Conservation (phyloP, 2,113 vertebrate species). For the Notarius lentiginosus region DNA sequence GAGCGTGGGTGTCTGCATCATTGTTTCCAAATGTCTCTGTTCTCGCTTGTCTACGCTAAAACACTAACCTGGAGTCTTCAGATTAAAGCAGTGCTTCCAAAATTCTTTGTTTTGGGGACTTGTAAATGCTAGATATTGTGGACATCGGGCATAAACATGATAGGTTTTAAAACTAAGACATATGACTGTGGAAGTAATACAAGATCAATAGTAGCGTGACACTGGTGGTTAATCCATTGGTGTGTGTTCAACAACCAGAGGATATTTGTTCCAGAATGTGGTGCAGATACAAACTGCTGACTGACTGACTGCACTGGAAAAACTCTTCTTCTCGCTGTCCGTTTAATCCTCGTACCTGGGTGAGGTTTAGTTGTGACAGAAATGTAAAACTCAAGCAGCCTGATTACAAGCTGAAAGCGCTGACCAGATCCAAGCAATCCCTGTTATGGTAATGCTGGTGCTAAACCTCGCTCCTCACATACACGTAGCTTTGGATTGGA, state of each 20-base stretch:
- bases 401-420: neutral
- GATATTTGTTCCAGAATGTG: neutral
- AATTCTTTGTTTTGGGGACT: too few relatives aligned
- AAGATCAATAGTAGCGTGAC: neutral
- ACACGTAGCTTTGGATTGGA: neutral
- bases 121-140: too few relatives aligned
- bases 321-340: neutral
- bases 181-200: too few relatives aligned
- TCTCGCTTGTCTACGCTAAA: too few relatives aligned
- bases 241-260: neutral
- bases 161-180: too few relatives aligned
- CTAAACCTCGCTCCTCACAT: neutral
- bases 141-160: too few relatives aligned
- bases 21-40: too few relatives aligned
- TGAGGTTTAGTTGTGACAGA: too few relatives aligned
- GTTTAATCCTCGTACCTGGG: neutral
- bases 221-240: neutral
- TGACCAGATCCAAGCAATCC: neutral
- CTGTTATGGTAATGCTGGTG: neutral
- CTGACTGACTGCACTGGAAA: neutral
- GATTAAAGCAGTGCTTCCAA: too few relatives aligned
- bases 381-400: neutral
- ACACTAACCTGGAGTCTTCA: too few relatives aligned
- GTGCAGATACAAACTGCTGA: neutral
- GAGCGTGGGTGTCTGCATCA: too few relatives aligned